A percentile compares a stretch with the other conserved stretches of the same genome.
These are phyloP conservation scores for Syrrhaptes paradoxus DNA, from an alignment of 2,113 vertebrate genomes.

Conservation along the genomic window DNA sequence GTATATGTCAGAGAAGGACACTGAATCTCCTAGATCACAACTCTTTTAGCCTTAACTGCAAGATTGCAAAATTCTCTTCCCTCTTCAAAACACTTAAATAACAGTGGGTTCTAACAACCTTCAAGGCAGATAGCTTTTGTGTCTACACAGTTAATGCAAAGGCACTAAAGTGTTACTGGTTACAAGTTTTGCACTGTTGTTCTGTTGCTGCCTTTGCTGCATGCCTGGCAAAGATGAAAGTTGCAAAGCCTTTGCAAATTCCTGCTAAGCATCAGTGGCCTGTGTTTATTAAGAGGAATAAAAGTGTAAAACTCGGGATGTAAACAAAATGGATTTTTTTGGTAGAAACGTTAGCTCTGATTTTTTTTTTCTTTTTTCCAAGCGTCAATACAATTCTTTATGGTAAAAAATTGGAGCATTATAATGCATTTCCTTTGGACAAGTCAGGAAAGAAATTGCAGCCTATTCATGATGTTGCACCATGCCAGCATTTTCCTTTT, in stretches of 20 bases:
- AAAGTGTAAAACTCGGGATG: not conserved
- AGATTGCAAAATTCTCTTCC: not conserved
- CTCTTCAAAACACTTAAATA: not conserved
- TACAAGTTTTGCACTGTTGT: not conserved
- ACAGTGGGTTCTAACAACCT: fast-evolving
- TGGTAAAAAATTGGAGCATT: not conserved
- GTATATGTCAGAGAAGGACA: not conserved
- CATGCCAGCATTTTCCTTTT: not conserved
- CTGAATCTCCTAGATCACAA: not conserved
- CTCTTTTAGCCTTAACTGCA: not conserved
- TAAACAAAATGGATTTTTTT: not conserved
- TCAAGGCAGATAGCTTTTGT: not conserved
- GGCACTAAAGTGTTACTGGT: not conserved
- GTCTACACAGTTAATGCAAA: not conserved
- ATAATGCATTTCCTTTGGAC: not conserved
- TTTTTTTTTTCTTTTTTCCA: too few relatives aligned
- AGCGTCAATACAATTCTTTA: not conserved
- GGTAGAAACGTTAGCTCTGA: not conserved
- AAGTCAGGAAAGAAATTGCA: not conserved
- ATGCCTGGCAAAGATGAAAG: not conserved
- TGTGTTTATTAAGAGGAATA: not conserved
- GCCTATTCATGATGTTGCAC: not conserved
- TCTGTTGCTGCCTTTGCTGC: not conserved
- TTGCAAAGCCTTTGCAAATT: not conserved
- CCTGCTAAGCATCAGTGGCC: not conserved